A percentile compares a stretch with the other conserved stretches of the same genome.
Evolutionary conservation across 2,797 vertebrate species (phyloP).

Genomic region (Lerista edwardsae): DNA sequence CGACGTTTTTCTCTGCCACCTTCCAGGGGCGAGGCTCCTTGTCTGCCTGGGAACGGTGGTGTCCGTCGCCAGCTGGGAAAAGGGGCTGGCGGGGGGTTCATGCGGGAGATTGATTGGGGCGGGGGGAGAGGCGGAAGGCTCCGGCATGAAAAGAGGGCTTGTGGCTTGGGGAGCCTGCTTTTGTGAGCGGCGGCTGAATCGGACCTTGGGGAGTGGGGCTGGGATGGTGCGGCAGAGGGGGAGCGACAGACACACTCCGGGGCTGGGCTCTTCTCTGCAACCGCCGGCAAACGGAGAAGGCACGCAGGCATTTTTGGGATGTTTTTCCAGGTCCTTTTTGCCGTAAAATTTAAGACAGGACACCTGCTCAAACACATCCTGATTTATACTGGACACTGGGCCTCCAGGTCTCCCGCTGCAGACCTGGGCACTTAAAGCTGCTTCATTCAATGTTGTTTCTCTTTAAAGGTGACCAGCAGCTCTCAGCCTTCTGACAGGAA

Average conservation of each 20-base stretch:
- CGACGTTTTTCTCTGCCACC: slow-evolving; percentile 88
- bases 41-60: slow-evolving; percentile 73
- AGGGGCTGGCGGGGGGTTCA: slow-evolving; percentile 76
- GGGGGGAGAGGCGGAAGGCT: slow-evolving; percentile 30
- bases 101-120: slow-evolving; percentile 67
- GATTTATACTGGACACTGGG: too few relatives aligned
- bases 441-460: too few relatives aligned
- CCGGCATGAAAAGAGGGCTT: slow-evolving; percentile 64
- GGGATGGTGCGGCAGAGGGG: neutral
- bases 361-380: too few relatives aligned
- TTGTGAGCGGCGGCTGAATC: slow-evolving; percentile 55
- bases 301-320: neutral
- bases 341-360: too few relatives aligned
- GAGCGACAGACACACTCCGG: neutral
- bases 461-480: too few relatives aligned
- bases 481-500: too few relatives aligned
- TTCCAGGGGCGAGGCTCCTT: slow-evolving; percentile 81
- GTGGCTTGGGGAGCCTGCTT: slow-evolving; percentile 65
- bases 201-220: neutral
- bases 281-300: neutral
- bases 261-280: neutral
- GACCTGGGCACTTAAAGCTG: too few relatives aligned
- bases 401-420: too few relatives aligned
- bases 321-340: neutral
- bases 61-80: slow-evolving; percentile 82